phyloP scores from a whole-genome alignment of 30 jellyfish, hydroid and myxozoan genomes.

The Aurelia sp. region DNA sequence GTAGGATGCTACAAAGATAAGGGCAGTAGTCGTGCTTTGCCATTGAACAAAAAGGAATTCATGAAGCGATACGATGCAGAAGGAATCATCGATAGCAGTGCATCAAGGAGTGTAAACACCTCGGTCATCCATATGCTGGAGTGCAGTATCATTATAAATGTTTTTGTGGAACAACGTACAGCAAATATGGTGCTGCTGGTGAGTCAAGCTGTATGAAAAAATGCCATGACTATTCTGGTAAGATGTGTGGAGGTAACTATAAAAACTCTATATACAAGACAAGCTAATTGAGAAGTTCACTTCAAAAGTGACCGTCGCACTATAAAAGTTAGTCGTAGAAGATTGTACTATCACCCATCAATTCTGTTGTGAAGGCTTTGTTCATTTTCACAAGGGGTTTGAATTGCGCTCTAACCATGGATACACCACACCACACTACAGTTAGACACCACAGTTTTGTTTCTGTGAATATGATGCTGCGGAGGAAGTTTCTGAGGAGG shows the following conservation, averaged over 20 bases:
- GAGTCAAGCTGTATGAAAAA: not conserved
- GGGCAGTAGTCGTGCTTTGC: constrained; percentile 13
- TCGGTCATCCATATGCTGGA: constrained; percentile 25
- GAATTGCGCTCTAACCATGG: no score
- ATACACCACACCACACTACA: no score
- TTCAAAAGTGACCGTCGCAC: no score
- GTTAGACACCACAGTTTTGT: no score
- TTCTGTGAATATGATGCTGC: no score
- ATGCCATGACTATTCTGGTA: constrained; percentile 1
- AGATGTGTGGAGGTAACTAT: constrained; percentile 25
- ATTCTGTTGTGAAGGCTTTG: no score
- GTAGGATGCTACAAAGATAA: constrained; percentile 21
- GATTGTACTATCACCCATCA: no score
- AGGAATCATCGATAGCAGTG: not conserved
- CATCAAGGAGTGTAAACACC: not conserved
- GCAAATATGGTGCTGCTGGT: not conserved
- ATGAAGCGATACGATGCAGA: not conserved
- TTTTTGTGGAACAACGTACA: constrained; percentile 28
- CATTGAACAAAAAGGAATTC: not conserved
- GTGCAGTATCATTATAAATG: not conserved
- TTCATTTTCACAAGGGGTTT: no score
- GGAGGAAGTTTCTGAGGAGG: no score
- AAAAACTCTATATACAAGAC: constrained; percentile 37
- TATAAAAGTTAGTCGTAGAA: no score
- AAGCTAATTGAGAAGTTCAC: not conserved